Conservation (phyloP, 2,888 invertebrate species). For the Venusia cambrica region DNA sequence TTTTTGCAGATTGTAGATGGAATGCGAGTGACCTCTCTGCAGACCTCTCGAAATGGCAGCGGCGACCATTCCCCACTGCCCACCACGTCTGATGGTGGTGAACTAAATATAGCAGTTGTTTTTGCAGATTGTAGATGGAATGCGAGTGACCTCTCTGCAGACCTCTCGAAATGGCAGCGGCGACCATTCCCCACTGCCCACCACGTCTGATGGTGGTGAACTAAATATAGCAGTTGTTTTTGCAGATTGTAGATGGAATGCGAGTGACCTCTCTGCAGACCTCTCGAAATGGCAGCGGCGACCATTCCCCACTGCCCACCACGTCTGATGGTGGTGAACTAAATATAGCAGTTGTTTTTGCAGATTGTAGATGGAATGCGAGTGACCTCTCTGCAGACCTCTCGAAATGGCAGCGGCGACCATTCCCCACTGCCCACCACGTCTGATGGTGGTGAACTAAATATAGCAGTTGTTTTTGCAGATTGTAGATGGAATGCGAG, state of each 20-base stretch:
- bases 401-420: no score
- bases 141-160: no score
- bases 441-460: conserved; percentile 4
- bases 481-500: conserved; percentile 36
- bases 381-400: no score
- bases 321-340: no score
- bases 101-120: no score
- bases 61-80: conserved; percentile 35
- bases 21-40: conserved; percentile 43
- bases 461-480: conserved; percentile 14
- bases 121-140: no score
- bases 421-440: conserved; percentile 27
- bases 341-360: no score
- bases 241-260: conserved; percentile 32
- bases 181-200: no score
- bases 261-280: conserved; percentile 38
- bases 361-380: no score
- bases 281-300: conserved; percentile 41
- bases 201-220: conserved; percentile 9
- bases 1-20: conserved; percentile 21
- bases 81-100: no score
- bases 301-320: no score
- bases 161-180: no score
- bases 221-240: conserved; percentile 14
- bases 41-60: conserved; percentile 39